Conservation (phyloP, 2,113 vertebrate species). For the Cromileptes altivelis region DNA sequence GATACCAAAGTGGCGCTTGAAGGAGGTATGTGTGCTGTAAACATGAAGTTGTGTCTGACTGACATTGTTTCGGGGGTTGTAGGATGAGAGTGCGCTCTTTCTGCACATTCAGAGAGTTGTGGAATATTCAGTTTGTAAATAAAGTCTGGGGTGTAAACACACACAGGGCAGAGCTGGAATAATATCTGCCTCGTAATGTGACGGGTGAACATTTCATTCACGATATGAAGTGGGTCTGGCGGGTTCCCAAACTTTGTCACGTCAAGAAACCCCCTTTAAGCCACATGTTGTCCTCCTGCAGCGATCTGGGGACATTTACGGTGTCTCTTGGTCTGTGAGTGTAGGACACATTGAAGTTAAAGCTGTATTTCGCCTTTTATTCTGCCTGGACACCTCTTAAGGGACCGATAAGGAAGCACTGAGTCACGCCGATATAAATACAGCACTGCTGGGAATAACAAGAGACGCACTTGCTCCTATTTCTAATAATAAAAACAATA, state of each 20-base stretch:
- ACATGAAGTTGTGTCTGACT: conserved; percentile 51
- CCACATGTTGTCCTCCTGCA: background rate
- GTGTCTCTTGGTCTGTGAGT: no score
- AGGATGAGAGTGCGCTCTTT: conserved; percentile 25
- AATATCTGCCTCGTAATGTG: background rate
- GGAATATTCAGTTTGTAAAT: background rate
- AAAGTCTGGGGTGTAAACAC: background rate
- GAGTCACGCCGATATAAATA: conserved; percentile 46
- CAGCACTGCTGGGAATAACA: conserved; percentile 4
- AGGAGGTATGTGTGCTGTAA: conserved; percentile 74
- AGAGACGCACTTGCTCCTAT: conserved; percentile 52
- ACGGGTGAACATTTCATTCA: conserved; percentile 43
- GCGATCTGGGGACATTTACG: background rate
- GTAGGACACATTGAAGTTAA: no score
- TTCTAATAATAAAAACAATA: background rate
- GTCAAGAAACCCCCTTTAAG: background rate
- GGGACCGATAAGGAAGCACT: conserved; percentile 24
- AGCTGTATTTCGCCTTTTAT: background rate
- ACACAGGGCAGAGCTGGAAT: background rate
- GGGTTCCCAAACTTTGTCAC: conserved; percentile 53
- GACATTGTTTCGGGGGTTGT: conserved; percentile 46
- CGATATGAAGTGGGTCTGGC: background rate
- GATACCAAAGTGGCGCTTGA: conserved; percentile 84
- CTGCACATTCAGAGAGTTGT: background rate
- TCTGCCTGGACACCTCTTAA: background rate